Evolutionary conservation across 30 jellyfish, hydroid and myxozoan species (phyloP).

Genomic region (Sanderia malayensis): DNA sequence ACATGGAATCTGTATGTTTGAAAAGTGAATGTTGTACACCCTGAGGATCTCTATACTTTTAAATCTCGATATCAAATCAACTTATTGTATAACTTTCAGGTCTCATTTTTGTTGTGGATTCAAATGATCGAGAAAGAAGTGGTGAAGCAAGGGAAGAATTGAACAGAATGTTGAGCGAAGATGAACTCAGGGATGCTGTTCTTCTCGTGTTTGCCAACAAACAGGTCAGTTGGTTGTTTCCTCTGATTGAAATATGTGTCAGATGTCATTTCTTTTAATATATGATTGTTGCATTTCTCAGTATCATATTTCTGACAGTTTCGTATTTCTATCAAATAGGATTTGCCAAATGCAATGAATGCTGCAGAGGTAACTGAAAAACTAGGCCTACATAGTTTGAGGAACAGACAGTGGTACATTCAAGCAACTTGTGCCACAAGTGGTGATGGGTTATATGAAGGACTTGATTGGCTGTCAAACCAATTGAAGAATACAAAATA

Average conservation of each 20-base stretch:
- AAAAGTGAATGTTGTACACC: too few relatives aligned
- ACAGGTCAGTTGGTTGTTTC: conserved; percentile 86
- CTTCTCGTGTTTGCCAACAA: conserved; percentile 94
- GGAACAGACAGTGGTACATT: conserved; percentile 86
- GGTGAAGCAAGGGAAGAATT: conserved; percentile 93
- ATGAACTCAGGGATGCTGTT: conserved; percentile 88
- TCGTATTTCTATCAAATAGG: conserved; percentile 33
- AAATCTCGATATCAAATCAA: too few relatives aligned
- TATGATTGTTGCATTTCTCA: not conserved
- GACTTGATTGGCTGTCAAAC: conserved; percentile 97
- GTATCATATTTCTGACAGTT: not conserved
- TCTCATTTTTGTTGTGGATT: conserved; percentile 93
- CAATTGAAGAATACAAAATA: conserved; percentile 81
- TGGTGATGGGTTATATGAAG: conserved; percentile 98
- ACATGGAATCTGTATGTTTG: too few relatives aligned
- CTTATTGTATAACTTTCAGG: conserved; percentile 54
- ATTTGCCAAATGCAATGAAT: conserved; percentile 84
- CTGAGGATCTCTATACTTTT: too few relatives aligned
- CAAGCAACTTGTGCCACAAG: conserved; percentile 98
- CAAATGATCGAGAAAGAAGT: conserved; percentile 90
- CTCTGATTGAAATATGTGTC: too few relatives aligned
- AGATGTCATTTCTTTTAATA: too few relatives aligned
- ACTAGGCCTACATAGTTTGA: conserved; percentile 73
- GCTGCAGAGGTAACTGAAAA: conserved; percentile 96
- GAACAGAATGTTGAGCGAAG: conserved; percentile 83